Conservation (phyloP, 2,888 invertebrate genomes). For the Ctenicera cuprea region DNA sequence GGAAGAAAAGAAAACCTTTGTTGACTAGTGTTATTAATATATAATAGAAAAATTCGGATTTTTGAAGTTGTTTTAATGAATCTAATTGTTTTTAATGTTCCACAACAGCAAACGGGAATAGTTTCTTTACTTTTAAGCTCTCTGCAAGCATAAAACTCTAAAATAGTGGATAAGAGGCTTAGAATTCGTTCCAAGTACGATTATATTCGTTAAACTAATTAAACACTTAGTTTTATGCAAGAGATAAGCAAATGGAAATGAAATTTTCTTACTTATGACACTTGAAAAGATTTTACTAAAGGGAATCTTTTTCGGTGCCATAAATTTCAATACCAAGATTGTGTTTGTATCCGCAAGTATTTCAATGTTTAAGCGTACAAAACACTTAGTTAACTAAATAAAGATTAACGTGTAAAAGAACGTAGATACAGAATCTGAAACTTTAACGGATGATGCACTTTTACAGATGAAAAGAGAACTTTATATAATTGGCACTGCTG, state of each 20-base stretch:
- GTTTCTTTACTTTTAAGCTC: slow-evolving; percentile 3
- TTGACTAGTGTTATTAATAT: too few species aligned
- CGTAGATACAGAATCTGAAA: too few species aligned
- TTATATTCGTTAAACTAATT: slow-evolving; percentile 49
- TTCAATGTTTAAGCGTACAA: neutral
- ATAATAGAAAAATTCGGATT: too few species aligned
- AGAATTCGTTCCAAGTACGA: slow-evolving; percentile 23
- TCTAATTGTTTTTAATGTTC: neutral
- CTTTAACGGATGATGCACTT: neutral
- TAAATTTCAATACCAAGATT: slow-evolving; percentile 5
- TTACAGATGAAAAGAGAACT: neutral
- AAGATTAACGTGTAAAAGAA: too few species aligned
- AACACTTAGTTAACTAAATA: neutral
- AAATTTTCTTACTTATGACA: slow-evolving; percentile 30
- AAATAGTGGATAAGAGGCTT: slow-evolving; percentile 23
- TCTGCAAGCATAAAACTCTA: neutral
- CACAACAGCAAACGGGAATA: neutral
- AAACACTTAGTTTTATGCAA: slow-evolving; percentile 58
- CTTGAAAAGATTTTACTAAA: slow-evolving; percentile 5
- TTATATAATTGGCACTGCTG: slow-evolving; percentile 11
- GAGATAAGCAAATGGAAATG: slow-evolving; percentile 53
- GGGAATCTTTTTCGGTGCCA: slow-evolving; percentile 10
- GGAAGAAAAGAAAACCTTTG: too few species aligned
- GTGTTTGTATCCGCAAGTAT: neutral
- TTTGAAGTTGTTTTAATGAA: too few species aligned